A percentile compares a stretch with the other conserved stretches of the same genome.
phyloP scores from a whole-genome alignment of 1,140 invertebrate species.

The Bombyx mandarina region DNA sequence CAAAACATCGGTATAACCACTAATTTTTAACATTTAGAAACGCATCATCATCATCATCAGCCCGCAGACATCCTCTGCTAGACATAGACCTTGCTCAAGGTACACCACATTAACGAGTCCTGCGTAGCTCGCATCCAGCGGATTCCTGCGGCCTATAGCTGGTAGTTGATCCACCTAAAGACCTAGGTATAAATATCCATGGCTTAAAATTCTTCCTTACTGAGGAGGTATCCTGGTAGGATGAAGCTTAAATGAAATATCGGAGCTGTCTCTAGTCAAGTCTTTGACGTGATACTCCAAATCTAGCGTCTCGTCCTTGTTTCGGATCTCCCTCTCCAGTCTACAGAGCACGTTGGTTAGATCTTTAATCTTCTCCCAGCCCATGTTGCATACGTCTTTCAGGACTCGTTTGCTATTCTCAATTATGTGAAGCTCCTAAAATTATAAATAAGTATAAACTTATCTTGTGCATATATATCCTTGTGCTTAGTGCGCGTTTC shows the following conservation, averaged over 20 bases:
- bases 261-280: constrained; percentile 79
- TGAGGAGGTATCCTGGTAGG: constrained; percentile 80
- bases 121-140: no score
- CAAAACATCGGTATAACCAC: no score
- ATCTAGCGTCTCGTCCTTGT: constrained; percentile 83
- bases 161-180: no score
- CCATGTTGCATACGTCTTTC: constrained; percentile 61
- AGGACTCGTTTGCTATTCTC: constrained; percentile 61
- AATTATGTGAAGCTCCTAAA: constrained; percentile 58
- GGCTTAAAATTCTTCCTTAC: constrained; percentile 51
- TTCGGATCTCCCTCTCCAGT: constrained; percentile 81
- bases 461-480: neutral
- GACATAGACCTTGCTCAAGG: no score
- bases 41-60: no score
- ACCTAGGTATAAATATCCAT: no score
- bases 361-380: constrained; percentile 88
- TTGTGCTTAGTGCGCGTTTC: no score
- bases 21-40: no score
- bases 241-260: constrained; percentile 86
- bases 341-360: constrained; percentile 85
- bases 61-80: no score
- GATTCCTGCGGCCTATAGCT: no score
- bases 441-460: neutral
- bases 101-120: no score
- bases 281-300: constrained; percentile 84